phyloP scores from a whole-genome alignment of 2,797 vertebrate species.

The Pangasius larnaudii region DNA sequence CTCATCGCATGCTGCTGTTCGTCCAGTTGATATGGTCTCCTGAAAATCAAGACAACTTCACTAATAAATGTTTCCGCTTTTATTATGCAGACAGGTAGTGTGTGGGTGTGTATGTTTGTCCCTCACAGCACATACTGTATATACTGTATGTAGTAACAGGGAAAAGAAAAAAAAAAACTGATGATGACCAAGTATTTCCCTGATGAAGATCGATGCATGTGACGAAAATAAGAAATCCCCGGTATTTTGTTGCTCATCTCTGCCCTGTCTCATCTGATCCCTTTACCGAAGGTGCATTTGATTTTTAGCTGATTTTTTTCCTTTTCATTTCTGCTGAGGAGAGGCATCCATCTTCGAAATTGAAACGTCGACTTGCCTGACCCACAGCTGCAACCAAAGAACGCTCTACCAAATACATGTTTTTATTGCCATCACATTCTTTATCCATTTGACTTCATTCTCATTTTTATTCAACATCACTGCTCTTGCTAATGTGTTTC shows the following conservation, averaged over 20 bases:
- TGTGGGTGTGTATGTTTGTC: constrained; percentile 12
- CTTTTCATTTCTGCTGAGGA: constrained; percentile 73
- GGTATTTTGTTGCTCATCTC: constrained; percentile 62
- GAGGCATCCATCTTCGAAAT: constrained; percentile 81
- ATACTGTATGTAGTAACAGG: neutral
- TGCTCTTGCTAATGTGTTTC: constrained; percentile 30
- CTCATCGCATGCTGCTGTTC: neutral
- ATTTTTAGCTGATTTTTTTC: constrained; percentile 57
- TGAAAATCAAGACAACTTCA: neutral
- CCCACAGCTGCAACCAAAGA: constrained; percentile 72
- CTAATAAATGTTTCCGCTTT: constrained; percentile 2
- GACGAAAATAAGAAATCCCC: constrained; percentile 54
- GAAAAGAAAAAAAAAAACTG: too few relatives aligned
- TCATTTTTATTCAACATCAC: constrained; percentile 45
- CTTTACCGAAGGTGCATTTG: constrained; percentile 59
- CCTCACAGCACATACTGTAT: neutral
- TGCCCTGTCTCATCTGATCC: constrained; percentile 62
- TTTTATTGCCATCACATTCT: constrained; percentile 61
- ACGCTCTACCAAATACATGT: constrained; percentile 66
- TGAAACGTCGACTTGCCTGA: constrained; percentile 80
- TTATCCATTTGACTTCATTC: constrained; percentile 54
- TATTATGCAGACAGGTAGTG: neutral
- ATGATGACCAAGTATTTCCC: constrained; percentile 41
- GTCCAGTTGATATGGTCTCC: too few relatives aligned
- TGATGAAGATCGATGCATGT: constrained; percentile 65